phyloP scores from a whole-genome alignment of 1,140 invertebrate species.

The Bathynomus jamesi region DNA sequence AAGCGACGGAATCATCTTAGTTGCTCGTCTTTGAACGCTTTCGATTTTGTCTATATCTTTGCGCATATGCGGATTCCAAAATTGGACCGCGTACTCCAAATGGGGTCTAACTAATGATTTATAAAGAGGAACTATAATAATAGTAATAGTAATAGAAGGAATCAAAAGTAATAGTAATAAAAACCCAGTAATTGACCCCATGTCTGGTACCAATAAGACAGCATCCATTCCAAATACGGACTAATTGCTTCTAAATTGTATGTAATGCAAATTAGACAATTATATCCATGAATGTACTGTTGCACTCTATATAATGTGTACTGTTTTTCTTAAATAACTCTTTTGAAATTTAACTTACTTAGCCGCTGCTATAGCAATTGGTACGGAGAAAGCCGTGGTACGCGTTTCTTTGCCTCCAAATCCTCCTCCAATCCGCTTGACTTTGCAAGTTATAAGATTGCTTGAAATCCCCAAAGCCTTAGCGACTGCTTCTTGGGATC shows the following conservation, averaged over 20 bases:
- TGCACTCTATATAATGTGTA: too few relatives aligned
- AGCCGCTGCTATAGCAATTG: constrained; percentile 50
- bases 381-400: constrained; percentile 47
- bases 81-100: too few relatives aligned
- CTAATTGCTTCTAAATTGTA: too few relatives aligned
- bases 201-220: background rate
- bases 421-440: constrained; percentile 85
- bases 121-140: background rate
- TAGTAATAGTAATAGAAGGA: background rate
- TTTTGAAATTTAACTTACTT: constrained; percentile 43
- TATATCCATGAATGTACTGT: too few relatives aligned
- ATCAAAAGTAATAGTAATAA: background rate
- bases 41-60: too few relatives aligned
- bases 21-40: too few relatives aligned
- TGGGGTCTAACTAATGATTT: too few relatives aligned
- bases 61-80: too few relatives aligned
- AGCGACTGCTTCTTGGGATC: constrained; percentile 59
- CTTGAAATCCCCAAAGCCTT: constrained; percentile 62
- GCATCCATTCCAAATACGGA: too few relatives aligned
- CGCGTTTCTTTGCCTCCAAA: constrained; percentile 93
- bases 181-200: background rate
- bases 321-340: background rate
- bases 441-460: constrained; percentile 65
- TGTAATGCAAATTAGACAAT: too few relatives aligned
- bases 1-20: too few relatives aligned